Evolutionary conservation across 2,888 invertebrate species (phyloP).

Genomic region (Tipula lateralis): DNA sequence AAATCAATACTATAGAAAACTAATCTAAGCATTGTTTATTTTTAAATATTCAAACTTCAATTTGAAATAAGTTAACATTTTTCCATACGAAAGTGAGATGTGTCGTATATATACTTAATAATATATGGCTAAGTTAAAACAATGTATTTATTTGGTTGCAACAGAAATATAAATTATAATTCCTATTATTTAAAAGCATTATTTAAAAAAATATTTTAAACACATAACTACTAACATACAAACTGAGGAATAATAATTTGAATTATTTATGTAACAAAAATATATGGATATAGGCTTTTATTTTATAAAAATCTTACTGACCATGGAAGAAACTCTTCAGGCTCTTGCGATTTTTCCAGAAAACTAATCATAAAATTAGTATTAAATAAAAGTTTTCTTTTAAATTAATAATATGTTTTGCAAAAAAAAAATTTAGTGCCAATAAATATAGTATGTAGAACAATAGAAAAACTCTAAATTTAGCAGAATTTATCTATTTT

Average conservation of each 20-base stretch:
- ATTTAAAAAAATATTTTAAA: not conserved
- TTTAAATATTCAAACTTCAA: too few relatives aligned
- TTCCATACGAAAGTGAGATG: too few relatives aligned
- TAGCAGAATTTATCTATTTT: constrained; percentile 9
- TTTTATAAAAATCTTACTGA: constrained; percentile 55
- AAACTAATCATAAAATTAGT: constrained; percentile 51
- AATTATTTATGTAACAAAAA: not conserved
- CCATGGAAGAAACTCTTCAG: constrained; percentile 75
- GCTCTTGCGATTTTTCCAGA: constrained; percentile 70
- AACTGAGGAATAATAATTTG: not conserved
- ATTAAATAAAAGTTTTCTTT: not conserved
- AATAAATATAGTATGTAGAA: not conserved
- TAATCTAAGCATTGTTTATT: too few relatives aligned
- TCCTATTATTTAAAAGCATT: not conserved
- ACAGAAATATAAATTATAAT: not conserved
- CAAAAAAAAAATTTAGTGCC: not conserved
- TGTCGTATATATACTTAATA: too few relatives aligned
- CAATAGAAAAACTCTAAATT: not conserved
- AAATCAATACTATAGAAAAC: too few relatives aligned
- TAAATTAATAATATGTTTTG: not conserved
- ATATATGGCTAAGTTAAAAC: too few relatives aligned
- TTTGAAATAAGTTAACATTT: too few relatives aligned
- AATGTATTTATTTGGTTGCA: not conserved
- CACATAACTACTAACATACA: not conserved
- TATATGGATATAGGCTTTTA: constrained; percentile 3